Evolutionary conservation across 2,888 invertebrate species (phyloP).

Genomic region (Trypoxylon attenuatum): DNA sequence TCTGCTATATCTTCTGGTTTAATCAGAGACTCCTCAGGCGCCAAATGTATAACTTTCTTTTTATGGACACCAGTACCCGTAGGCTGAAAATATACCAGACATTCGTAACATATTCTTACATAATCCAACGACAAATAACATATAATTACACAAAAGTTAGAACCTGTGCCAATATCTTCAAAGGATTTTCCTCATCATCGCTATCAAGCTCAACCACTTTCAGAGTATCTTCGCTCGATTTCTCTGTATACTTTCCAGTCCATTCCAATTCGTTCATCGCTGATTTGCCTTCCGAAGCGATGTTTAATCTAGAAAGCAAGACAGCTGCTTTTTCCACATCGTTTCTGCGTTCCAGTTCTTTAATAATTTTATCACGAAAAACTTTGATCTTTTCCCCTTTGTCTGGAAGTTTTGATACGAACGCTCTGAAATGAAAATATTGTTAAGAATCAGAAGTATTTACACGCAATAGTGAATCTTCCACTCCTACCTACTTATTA

Average conservation of each 20-base stretch:
- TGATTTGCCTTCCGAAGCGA: conserved; percentile 74
- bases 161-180: conserved; percentile 78
- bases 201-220: conserved; percentile 77
- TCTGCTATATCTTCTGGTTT: conserved; percentile 76
- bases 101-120: not conserved
- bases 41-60: conserved; percentile 75
- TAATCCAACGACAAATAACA: not conserved
- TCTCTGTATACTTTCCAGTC: conserved; percentile 75
- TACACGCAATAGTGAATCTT: not conserved
- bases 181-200: conserved; percentile 78
- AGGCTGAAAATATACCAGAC: conserved; percentile 54
- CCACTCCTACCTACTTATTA: conserved; percentile 68
- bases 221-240: conserved; percentile 61
- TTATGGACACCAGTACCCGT: conserved; percentile 75
- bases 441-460: not conserved
- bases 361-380: conserved; percentile 75
- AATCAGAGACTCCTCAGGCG: conserved; percentile 75
- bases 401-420: conserved; percentile 77
- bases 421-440: conserved; percentile 70
- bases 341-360: conserved; percentile 75
- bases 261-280: conserved; percentile 79
- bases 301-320: conserved; percentile 76
- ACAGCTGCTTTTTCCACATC: conserved; percentile 76
- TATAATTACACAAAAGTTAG: not conserved
- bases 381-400: conserved; percentile 78